These are phyloP conservation scores for Sisor rabdophorus DNA, from an alignment of 2,113 vertebrate genomes.

Conservation along the genomic window DNA sequence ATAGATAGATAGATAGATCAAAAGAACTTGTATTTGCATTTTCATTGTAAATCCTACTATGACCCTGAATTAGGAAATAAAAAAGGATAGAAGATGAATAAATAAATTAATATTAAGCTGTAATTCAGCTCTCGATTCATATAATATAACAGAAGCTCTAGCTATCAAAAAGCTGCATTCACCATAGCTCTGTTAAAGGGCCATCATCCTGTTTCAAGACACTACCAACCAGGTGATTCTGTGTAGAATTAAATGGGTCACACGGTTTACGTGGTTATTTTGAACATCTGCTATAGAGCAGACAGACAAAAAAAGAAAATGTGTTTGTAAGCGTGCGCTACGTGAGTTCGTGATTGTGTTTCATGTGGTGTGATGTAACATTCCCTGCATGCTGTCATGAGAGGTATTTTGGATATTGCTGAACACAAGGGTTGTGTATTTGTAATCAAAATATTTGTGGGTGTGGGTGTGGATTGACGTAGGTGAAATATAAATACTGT, in stretches of 20 bases:
- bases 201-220: constrained; percentile 21
- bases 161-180: constrained; percentile 28
- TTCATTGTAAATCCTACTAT: not conserved
- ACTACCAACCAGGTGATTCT: constrained; percentile 30
- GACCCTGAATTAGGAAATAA: constrained; percentile 54
- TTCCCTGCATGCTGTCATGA: constrained; percentile 56
- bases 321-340: constrained; percentile 26
- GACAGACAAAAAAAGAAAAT: constrained; percentile 32
- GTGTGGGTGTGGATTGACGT: constrained; percentile 47
- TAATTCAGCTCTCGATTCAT: constrained; percentile 4
- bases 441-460: constrained; percentile 51
- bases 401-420: constrained; percentile 55
- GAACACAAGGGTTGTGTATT: not conserved
- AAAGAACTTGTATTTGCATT: constrained; percentile 56
- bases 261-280: constrained; percentile 32
- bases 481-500: not conserved
- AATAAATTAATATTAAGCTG: not conserved
- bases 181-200: constrained; percentile 32
- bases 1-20: constrained; percentile 51
- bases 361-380: constrained; percentile 59
- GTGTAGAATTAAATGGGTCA: constrained; percentile 47
- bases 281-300: constrained; percentile 27
- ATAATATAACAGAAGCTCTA: constrained; percentile 20
- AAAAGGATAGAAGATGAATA: too few relatives aligned
- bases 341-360: constrained; percentile 28